These are phyloP conservation scores for Umimayanthus chanpuru DNA, from an alignment of 92 coral and sea anemone genomes.

Conservation along the genomic window DNA sequence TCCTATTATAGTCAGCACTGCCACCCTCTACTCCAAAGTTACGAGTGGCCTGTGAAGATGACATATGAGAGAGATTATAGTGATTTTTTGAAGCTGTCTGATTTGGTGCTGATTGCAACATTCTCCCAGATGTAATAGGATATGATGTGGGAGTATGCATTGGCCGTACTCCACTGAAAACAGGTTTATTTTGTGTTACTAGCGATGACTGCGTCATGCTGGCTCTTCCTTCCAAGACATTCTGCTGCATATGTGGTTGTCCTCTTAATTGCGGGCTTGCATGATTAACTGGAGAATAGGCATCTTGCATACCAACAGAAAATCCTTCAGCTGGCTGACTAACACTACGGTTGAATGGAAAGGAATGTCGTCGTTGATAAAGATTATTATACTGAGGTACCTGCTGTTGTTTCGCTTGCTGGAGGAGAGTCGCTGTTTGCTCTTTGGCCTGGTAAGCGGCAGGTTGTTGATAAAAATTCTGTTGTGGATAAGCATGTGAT, in stretches of 20 bases:
- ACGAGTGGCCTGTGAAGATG: slow-evolving; percentile 22
- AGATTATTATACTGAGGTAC: slow-evolving; percentile 44
- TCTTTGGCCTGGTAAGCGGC: slow-evolving; percentile 28
- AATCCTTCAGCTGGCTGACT: slow-evolving; percentile 63
- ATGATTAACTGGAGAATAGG: slow-evolving; percentile 29
- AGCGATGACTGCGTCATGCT: slow-evolving; percentile 22
- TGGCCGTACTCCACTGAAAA: slow-evolving; percentile 21
- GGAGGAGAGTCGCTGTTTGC: slow-evolving; percentile 16
- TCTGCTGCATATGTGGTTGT: slow-evolving; percentile 14
- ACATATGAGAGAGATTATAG: slow-evolving; percentile 25
- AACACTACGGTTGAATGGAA: slow-evolving; percentile 73
- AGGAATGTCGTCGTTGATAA: slow-evolving; percentile 79
- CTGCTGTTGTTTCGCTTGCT: slow-evolving; percentile 36
- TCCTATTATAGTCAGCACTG: slow-evolving; percentile 25
- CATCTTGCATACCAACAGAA: slow-evolving; percentile 38
- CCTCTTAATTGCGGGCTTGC: slow-evolving; percentile 24
- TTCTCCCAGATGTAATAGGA: slow-evolving; percentile 2
- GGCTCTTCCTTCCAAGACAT: slow-evolving; percentile 27
- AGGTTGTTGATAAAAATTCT: slow-evolving; percentile 35
- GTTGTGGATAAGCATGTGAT: slow-evolving; percentile 32
- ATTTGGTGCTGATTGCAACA: slow-evolving; percentile 30
- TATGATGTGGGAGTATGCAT: slow-evolving; percentile 23
- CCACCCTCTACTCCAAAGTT: slow-evolving; percentile 10
- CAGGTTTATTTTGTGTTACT: slow-evolving; percentile 27
- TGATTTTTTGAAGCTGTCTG: slow-evolving; percentile 28